Percentiles rank a stretch among this genome's conserved stretches.
Evolutionary conservation across 1,140 invertebrate genomes (phyloP).

Genomic region (Paraescarpia echinospica): DNA sequence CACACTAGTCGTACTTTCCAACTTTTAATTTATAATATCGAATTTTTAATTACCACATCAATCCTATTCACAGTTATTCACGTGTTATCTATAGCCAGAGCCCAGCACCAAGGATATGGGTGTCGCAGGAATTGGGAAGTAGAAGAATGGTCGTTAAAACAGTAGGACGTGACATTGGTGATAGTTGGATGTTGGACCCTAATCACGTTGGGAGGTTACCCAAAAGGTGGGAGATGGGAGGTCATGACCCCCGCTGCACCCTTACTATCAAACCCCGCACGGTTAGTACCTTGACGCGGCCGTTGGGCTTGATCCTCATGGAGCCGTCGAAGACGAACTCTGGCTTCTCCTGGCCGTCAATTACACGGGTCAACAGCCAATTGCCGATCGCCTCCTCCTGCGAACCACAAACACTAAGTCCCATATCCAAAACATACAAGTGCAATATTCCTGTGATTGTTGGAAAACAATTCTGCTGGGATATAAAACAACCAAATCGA

Average conservation of each 20-base stretch:
- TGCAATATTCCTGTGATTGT: neutral
- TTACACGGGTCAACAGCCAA: slow-evolving; percentile 43
- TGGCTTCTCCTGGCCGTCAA: slow-evolving; percentile 39
- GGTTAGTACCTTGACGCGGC: slow-evolving; percentile 27
- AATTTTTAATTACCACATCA: no score
- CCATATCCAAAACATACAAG: neutral
- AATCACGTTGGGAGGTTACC: no score
- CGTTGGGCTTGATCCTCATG: slow-evolving; percentile 19
- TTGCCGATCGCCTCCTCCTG: slow-evolving; percentile 47
- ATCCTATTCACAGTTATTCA: no score
- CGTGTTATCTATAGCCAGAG: no score
- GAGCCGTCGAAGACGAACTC: slow-evolving; percentile 20
- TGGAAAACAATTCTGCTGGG: neutral
- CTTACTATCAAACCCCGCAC: no score
- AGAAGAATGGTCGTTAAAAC: no score
- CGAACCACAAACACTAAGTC: slow-evolving; percentile 12
- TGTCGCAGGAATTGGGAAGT: no score
- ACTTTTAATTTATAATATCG: neutral
- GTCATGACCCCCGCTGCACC: no score
- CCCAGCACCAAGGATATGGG: no score
- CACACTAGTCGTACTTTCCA: neutral
- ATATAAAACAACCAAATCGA: neutral
- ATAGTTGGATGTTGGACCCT: no score
- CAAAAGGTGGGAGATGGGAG: no score
- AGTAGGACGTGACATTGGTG: no score